Percentiles rank a stretch among this genome's conserved stretches.
Conservation (phyloP, 2,113 vertebrate genomes). For the Tragelaphus scriptus region DNA sequence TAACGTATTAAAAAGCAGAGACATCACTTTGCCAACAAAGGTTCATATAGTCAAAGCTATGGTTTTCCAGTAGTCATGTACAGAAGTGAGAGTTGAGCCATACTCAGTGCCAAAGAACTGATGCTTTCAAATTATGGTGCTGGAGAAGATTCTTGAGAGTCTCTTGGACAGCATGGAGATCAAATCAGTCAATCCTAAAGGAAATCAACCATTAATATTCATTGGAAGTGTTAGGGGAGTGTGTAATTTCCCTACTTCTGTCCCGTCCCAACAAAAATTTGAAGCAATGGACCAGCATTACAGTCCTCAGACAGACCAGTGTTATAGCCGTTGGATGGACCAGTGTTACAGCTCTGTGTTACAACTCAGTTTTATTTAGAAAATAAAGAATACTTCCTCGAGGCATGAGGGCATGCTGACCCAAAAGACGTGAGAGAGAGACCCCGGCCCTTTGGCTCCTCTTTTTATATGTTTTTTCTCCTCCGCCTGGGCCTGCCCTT, state of each 20-base stretch:
- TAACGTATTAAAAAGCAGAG: background rate
- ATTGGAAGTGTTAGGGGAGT: background rate
- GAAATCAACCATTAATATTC: background rate
- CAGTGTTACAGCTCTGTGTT: background rate
- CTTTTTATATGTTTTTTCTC: background rate
- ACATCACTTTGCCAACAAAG: background rate
- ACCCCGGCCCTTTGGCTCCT: background rate
- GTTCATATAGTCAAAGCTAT: background rate
- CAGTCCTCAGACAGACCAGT: background rate
- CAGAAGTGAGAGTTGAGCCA: background rate
- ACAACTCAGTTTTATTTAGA: background rate
- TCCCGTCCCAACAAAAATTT: background rate
- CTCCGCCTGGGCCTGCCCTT: background rate
- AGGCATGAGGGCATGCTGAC: fast-evolving
- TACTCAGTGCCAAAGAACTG: background rate
- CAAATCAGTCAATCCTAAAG: background rate
- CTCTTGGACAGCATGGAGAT: background rate
- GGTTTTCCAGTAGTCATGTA: background rate
- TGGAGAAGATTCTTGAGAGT: background rate
- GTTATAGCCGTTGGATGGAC: background rate
- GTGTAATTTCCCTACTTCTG: background rate
- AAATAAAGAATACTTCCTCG: background rate
- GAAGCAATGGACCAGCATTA: background rate
- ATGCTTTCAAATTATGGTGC: background rate
- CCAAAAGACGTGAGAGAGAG: background rate